Conservation (phyloP, 2,888 invertebrate genomes). For the Tinea semifulvella region DNA sequence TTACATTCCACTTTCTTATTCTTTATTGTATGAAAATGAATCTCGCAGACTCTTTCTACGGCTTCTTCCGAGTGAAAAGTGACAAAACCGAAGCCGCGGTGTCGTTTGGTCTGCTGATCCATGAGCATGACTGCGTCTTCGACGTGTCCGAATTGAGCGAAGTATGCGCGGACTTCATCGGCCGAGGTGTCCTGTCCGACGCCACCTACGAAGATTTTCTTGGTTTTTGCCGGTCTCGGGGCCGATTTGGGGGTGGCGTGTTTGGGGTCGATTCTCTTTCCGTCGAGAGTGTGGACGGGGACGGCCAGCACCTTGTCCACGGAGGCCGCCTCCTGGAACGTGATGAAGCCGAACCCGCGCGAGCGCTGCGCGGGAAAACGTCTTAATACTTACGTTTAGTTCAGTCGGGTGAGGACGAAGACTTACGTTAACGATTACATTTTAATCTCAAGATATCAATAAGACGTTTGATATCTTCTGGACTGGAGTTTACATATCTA, state of each 20-base stretch:
- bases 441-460: too few species aligned
- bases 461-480: too few species aligned
- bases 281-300: slow-evolving; percentile 89
- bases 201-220: slow-evolving; percentile 93
- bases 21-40: slow-evolving; percentile 92
- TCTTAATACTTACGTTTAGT: too few species aligned
- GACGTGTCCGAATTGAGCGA: slow-evolving; percentile 88
- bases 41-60: slow-evolving; percentile 92
- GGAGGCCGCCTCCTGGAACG: slow-evolving; percentile 89
- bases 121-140: slow-evolving; percentile 94
- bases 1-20: slow-evolving; percentile 92
- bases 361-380: slow-evolving; percentile 78
- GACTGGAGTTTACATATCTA: too few species aligned
- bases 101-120: slow-evolving; percentile 93
- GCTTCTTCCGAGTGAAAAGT: slow-evolving; percentile 93
- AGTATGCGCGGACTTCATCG: slow-evolving; percentile 90
- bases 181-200: slow-evolving; percentile 92
- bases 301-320: slow-evolving; percentile 92
- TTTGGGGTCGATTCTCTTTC: slow-evolving; percentile 94
- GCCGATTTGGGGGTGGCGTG: slow-evolving; percentile 93
- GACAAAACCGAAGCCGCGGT: slow-evolving; percentile 91
- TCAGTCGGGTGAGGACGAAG: too few species aligned
- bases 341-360: slow-evolving; percentile 94
- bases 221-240: slow-evolving; percentile 87
- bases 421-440: too few species aligned